Evolutionary conservation across 2,797 vertebrate genomes (phyloP), one percentile per base, ranked within the genome.

Genomic region (Anguilla marmorata): DNA sequence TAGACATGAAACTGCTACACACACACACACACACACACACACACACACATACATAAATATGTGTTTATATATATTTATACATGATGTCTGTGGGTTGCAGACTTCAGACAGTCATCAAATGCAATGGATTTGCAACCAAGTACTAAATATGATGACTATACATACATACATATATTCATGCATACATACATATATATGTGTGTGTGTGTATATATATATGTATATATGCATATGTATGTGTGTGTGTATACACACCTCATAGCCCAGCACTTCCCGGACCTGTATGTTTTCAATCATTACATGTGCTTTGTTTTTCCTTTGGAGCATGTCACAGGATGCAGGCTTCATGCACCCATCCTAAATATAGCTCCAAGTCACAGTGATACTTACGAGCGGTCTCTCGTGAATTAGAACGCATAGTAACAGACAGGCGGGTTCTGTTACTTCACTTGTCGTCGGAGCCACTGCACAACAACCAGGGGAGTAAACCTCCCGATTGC

Each of bases 311-410:
- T 93, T 93, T 91, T 85, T 91, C 90, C 89, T 82, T 82, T 56
- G 87, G 89, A 89, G 82, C 85, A 86, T 92, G 93, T 92, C 90
- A 90, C 90, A 91, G 86, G 91, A 93, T 89, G 88, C 66, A 86
- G 88, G 92, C 86, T 88, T 41, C 84, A 86, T 93, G 93, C 92
- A 91, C 88, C 91, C 54, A 50, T 89, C 90, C 95, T 96, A 96
- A 95, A 95, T 95, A 95, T 96, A 97, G 93, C 90, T 84, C 72
- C 41, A 2, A 88, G 89, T 84, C 88, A 88, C 72, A 87, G 86
- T 88, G 85, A 88, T 90, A 86, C 90, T 90, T 82, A 54, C 89
- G 88, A 85, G 63, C 84, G 58, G 48, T 87, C 88, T 87, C 88
- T 88, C 89, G 90, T 87, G 90, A 85, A 83, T 76, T 83, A 86